Conservation (phyloP, 2,113 vertebrate species). For the Polypterus senegalus region DNA sequence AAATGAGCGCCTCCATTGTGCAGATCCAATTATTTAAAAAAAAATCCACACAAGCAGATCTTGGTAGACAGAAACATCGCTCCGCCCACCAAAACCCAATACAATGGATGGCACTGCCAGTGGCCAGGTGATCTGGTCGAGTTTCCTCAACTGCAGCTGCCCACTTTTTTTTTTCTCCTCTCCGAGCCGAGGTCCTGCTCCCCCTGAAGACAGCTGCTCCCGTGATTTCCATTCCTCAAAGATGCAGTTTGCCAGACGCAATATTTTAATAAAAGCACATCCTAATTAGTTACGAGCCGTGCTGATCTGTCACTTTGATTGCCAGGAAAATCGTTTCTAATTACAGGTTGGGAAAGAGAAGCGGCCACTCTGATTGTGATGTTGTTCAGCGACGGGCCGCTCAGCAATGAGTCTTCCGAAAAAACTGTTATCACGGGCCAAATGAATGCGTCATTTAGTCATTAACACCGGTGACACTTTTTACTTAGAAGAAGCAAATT, state of each 20-base stretch:
- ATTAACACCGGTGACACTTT: conserved; percentile 23
- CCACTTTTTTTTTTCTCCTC: conserved; percentile 14
- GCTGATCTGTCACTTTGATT: conserved; percentile 25
- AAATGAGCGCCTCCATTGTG: too few species aligned
- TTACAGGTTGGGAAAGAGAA: conserved; percentile 28
- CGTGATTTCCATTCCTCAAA: conserved; percentile 8
- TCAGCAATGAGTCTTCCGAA: not conserved
- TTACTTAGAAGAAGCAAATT: conserved; percentile 1
- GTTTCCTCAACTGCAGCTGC: too few species aligned
- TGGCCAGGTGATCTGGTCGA: too few species aligned
- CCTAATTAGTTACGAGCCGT: conserved; percentile 33
- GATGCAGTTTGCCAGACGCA: conserved; percentile 25
- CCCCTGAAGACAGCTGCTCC: not conserved
- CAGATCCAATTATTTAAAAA: too few species aligned
- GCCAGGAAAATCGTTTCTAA: conserved; percentile 20
- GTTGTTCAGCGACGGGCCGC: too few species aligned
- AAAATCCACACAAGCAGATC: too few species aligned
- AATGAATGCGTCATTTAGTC: conserved; percentile 22
- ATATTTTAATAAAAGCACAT: conserved; percentile 18
- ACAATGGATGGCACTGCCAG: too few species aligned
- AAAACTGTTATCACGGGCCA: conserved; percentile 20
- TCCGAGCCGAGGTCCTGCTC: conserved; percentile 7
- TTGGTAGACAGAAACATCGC: too few species aligned
- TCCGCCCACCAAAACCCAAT: too few species aligned
- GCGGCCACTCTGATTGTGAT: conserved; percentile 13